Evolutionary conservation across 2,113 vertebrate genomes (phyloP), one percentile per base, ranked within the genome.

Genomic region (Morone chrysops): DNA sequence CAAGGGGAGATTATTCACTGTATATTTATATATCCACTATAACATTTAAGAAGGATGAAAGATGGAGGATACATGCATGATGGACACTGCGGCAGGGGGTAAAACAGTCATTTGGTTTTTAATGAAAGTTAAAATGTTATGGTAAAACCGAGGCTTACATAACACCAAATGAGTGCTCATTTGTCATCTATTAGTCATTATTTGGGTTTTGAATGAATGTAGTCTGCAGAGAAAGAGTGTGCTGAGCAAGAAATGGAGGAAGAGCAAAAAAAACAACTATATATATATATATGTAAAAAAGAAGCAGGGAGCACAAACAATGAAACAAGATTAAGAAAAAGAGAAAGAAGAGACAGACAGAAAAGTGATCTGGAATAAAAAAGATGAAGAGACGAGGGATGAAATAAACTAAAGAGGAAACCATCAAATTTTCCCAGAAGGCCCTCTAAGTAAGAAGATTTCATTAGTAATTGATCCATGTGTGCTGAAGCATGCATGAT

Each of bases 401-500:
- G 31, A 68, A 74, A 78, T 47, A 53, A 77, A 76, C 10, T 61
- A 45, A 45, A 57, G 38, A 67, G n/a, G 8, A 38, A 73, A 69
- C 43, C 45, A 45, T 40, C 18, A 41, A 16, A 71, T 78, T 68
- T 51, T 40, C 65, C 86, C 61, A 82, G 76, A 84, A 86, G 73
- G 83, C 25, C 54, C 38, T 75, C 40, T 5, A 61, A 70, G 62
- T 61, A 38, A 76, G 86, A 73, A 3, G 12, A 77, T 79, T 89
- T 82, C 84, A 88, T 87, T 75, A 87, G 91, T 72, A 85, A 90
- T 87, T 87, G 87, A 91, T 91, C 72, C 56, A 47, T 70, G 51
- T 38, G 75, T n/a, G 61, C 53, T 60, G 74, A 83, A 74, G 77
- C 71, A 5, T 61, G 78, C 72, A 80, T 80, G 89, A 84, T 83